Evolutionary conservation across 2,113 vertebrate genomes (phyloP).

Genomic region (Myotis yumanensis): DNA sequence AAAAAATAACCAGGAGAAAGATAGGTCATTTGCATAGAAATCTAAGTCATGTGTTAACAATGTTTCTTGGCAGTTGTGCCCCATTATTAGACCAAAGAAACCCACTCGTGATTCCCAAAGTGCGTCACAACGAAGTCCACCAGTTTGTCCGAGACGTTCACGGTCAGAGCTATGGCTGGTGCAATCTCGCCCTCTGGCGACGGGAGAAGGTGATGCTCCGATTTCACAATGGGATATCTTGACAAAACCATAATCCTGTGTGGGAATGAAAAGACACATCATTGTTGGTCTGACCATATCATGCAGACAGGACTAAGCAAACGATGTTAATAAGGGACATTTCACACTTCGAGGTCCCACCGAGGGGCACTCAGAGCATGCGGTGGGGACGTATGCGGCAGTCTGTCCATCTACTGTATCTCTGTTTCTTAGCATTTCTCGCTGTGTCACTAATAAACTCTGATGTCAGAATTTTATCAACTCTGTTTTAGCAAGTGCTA

Average conservation of each 20-base stretch:
- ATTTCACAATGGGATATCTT: conserved; percentile 83
- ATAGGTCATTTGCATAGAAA: neutral
- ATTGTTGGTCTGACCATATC: neutral
- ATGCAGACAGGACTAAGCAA: neutral
- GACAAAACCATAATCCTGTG: conserved; percentile 84
- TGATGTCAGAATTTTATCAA: neutral
- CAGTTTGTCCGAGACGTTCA: conserved; percentile 78
- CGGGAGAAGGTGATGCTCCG: conserved; percentile 84
- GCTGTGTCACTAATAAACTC: neutral
- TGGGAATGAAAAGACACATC: neutral
- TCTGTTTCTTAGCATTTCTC: neutral
- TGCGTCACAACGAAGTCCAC: conserved; percentile 86
- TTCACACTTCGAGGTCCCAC: neutral
- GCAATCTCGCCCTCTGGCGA: conserved; percentile 86
- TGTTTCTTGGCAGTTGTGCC: neutral
- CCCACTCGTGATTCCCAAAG: conserved; percentile 86
- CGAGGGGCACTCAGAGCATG: neutral
- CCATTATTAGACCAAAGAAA: conserved; percentile 56
- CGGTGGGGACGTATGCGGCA: fast-evolving
- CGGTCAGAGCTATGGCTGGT: conserved; percentile 84
- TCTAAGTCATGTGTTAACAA: neutral
- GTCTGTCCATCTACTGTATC: fast-evolving
- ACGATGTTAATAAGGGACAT: neutral
- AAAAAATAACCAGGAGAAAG: neutral
- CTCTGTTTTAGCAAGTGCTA: neutral